phyloP scores from a whole-genome alignment of 1,140 invertebrate genomes.

The Drosophila sp. region DNA sequence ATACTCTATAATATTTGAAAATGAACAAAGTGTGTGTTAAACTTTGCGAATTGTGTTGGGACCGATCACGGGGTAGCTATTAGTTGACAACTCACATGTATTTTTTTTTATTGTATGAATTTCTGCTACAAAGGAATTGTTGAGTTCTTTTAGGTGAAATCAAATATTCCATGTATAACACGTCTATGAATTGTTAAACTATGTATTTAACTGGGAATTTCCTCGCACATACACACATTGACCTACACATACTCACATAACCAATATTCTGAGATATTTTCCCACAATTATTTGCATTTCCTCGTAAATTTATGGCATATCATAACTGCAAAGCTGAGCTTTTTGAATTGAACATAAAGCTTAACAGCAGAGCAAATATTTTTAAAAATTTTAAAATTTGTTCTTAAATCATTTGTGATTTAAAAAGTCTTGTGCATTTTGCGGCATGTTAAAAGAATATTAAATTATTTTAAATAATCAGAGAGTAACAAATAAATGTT shows the following conservation, averaged over 20 bases:
- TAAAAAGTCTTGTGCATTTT: too few relatives aligned
- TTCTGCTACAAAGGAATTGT: slow-evolving; percentile 2
- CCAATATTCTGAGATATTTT: background rate
- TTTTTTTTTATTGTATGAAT: background rate
- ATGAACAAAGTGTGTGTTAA: too few relatives aligned
- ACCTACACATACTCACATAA: too few relatives aligned
- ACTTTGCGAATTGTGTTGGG: too few relatives aligned
- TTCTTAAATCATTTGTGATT: too few relatives aligned
- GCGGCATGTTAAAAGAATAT: too few relatives aligned
- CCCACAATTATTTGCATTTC: slow-evolving; percentile 1
- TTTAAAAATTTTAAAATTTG: too few relatives aligned
- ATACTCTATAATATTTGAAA: background rate
- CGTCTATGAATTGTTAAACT: slow-evolving; percentile 17
- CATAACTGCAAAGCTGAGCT: too few relatives aligned
- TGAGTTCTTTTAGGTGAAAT: slow-evolving; percentile 26
- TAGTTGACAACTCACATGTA: background rate
- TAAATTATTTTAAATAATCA: too few relatives aligned
- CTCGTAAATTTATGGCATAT: background rate
- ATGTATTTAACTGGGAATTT: slow-evolving; percentile 4
- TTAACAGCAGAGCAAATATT: too few relatives aligned
- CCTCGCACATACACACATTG: background rate
- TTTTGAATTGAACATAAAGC: too few relatives aligned
- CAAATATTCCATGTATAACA: slow-evolving; percentile 58
- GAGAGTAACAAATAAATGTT: too few relatives aligned
- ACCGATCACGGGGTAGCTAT: background rate